Conservation (phyloP, 2,113 vertebrate genomes). For the Excalfactoria chinensis region DNA sequence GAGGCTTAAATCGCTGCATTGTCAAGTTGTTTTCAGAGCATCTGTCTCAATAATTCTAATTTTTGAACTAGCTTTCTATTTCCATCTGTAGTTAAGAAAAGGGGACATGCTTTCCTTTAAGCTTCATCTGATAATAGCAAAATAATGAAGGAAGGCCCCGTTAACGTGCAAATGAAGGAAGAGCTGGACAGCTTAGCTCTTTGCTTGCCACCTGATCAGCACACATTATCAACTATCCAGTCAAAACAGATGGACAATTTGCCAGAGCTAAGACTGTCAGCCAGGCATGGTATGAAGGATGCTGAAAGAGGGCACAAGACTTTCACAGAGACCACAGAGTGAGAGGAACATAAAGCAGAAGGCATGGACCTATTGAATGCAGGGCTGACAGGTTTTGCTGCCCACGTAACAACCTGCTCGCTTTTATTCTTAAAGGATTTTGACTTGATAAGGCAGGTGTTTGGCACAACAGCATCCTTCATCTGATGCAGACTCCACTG, state of each 20-base stretch:
- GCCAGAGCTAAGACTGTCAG: neutral
- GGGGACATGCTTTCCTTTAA: neutral
- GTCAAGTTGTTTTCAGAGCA: neutral
- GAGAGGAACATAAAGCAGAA: constrained; percentile 15
- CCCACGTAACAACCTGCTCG: neutral
- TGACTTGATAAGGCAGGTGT: neutral
- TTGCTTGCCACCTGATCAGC: neutral
- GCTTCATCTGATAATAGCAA: neutral
- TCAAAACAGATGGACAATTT: constrained; percentile 20
- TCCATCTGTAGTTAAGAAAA: neutral
- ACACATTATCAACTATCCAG: neutral
- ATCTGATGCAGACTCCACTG: neutral
- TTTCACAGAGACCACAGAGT: neutral
- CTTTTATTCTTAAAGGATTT: constrained; percentile 27
- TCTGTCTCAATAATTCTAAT: neutral
- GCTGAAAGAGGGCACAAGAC: neutral
- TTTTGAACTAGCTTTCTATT: neutral
- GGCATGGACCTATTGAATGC: constrained; percentile 25
- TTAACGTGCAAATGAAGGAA: neutral
- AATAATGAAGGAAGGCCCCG: neutral
- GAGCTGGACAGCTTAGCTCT: neutral
- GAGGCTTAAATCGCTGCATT: neutral
- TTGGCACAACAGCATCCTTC: neutral
- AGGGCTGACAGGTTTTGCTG: constrained; percentile 17
- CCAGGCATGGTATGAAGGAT: neutral